These are phyloP conservation scores for Leptogaster cylindrica DNA, from an alignment of 2,888 invertebrate genomes.

Conservation along the genomic window DNA sequence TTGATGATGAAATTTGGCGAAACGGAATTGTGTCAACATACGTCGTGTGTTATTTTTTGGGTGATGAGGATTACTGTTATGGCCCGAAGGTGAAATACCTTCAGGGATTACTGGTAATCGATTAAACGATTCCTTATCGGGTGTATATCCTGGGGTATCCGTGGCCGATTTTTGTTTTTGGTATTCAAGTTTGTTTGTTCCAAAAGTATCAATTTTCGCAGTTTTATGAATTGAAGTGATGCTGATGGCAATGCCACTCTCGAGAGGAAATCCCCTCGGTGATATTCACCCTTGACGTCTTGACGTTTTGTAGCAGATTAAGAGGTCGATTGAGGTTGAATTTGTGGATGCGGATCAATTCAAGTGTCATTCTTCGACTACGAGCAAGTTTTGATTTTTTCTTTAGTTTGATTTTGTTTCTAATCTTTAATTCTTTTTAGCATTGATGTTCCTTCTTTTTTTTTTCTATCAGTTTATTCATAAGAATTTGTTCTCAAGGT, in stretches of 20 bases:
- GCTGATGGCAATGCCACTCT: not conserved
- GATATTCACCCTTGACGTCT: constrained; percentile 26
- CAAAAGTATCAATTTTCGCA: constrained; percentile 35
- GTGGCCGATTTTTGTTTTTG: not conserved
- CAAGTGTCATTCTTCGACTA: no score
- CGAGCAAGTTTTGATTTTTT: no score
- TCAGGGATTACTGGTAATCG: constrained; percentile 15
- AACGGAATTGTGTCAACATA: constrained; percentile 7
- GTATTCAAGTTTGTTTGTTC: not conserved
- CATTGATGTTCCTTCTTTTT: no score
- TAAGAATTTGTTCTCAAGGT: no score
- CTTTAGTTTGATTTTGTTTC: no score
- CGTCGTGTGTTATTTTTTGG: no score
- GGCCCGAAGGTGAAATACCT: not conserved
- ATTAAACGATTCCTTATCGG: constrained; percentile 15
- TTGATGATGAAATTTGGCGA: constrained; percentile 10
- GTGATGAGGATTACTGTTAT: not conserved
- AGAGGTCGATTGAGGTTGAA: constrained; percentile 35
- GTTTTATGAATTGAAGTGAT: not conserved
- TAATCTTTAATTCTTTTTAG: no score
- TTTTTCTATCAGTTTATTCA: no score
- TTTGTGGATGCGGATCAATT: no score
- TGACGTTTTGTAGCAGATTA: constrained; percentile 34
- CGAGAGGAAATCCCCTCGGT: constrained; percentile 24
- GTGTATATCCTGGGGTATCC: not conserved